phyloP scores from a whole-genome alignment of 2,888 invertebrate genomes.

The Strigamia maritima region DNA sequence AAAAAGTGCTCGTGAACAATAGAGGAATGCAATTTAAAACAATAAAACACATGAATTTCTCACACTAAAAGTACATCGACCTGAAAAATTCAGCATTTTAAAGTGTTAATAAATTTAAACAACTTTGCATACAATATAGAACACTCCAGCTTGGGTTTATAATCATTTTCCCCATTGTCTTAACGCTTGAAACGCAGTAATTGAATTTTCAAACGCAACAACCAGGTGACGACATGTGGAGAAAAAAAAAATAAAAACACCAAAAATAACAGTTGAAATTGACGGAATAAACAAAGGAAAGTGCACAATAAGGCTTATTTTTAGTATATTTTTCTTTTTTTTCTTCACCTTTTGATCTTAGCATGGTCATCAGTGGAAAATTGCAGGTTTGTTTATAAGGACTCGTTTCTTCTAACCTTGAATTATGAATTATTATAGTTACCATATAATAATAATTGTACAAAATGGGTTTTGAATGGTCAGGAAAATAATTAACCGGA shows the following conservation, averaged over 20 bases:
- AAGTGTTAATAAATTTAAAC: background rate
- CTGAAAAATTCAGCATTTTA: background rate
- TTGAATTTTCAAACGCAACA: background rate
- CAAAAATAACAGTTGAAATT: background rate
- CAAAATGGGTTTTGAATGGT: background rate
- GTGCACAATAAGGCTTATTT: too few relatives aligned
- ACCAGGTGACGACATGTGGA: background rate
- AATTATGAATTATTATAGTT: background rate
- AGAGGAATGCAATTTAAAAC: background rate
- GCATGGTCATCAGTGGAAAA: background rate
- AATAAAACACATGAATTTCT: background rate
- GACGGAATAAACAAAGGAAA: too few relatives aligned
- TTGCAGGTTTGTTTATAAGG: background rate
- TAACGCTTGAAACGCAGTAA: background rate
- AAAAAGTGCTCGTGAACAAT: background rate
- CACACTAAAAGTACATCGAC: background rate
- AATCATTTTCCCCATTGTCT: background rate
- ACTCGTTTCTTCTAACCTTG: background rate
- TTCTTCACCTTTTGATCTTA: background rate
- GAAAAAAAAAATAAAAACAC: background rate
- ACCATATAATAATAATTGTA: background rate
- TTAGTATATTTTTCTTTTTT: background rate
- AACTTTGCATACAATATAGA: background rate
- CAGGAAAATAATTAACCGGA: background rate
- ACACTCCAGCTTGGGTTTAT: background rate